Evolutionary conservation across 2,797 vertebrate species (phyloP).

Genomic region (Crocidura indochinensis): DNA sequence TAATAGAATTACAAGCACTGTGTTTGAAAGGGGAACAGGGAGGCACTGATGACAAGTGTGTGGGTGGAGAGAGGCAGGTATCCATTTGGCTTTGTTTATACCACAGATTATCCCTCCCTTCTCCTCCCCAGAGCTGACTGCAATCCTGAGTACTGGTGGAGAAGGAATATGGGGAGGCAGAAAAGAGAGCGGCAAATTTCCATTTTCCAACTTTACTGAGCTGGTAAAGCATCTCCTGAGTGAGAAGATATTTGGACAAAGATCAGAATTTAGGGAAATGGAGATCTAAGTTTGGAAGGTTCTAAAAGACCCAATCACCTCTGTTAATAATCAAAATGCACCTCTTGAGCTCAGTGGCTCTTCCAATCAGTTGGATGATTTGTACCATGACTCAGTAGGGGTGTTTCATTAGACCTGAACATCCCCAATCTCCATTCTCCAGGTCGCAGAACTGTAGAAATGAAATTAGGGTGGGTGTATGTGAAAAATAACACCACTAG

Average conservation of each 20-base stretch:
- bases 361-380: too few species aligned
- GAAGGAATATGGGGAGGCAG: background rate
- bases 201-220: too few species aligned
- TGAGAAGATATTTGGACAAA: background rate
- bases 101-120: too few species aligned
- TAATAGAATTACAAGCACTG: background rate
- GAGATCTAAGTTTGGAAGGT: background rate
- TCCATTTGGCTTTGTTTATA: background rate
- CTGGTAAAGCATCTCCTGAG: background rate
- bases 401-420: background rate
- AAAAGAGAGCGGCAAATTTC: rapidly evolving
- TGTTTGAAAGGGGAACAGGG: background rate
- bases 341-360: background rate
- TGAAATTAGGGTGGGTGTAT: background rate
- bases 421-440: background rate
- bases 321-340: background rate
- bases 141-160: background rate
- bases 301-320: background rate
- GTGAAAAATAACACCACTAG: background rate
- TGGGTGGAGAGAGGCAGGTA: background rate
- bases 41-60: background rate
- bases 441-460: background rate
- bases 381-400: too few species aligned
- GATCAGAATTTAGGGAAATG: background rate
- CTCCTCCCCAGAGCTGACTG: too few species aligned